phyloP scores from a whole-genome alignment of 1,140 invertebrate species.

The Hirudo medicinalis region DNA sequence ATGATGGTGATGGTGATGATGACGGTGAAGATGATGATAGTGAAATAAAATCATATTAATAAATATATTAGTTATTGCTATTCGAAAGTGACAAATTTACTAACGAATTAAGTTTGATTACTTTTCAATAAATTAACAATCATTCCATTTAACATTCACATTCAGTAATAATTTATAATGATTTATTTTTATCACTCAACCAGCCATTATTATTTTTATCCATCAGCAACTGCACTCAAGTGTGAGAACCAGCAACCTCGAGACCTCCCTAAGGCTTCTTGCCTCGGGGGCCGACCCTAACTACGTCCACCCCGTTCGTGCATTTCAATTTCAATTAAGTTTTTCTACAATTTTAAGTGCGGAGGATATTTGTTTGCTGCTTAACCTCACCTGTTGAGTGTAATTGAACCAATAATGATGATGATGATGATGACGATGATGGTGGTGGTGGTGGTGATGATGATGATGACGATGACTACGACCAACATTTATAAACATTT shows the following conservation, averaged over 20 bases:
- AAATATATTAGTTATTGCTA: no score
- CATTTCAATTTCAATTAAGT: no score
- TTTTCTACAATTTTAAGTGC: no score
- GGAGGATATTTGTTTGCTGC: no score
- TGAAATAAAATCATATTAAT: no score
- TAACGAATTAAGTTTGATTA: no score
- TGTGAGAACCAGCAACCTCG: constrained; percentile 79
- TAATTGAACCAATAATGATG: background rate
- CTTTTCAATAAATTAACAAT: background rate
- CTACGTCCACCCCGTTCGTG: constrained; percentile 73
- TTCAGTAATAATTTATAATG: constrained; percentile 1
- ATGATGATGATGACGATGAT: background rate
- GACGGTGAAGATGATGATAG: background rate
- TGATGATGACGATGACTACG: no score
- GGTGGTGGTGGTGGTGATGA: background rate
- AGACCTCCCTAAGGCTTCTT: constrained; percentile 70
- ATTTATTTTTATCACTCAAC: constrained; percentile 23
- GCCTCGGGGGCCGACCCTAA: constrained; percentile 91
- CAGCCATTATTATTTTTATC: constrained; percentile 27
- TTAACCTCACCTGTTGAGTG: no score
- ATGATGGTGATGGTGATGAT: background rate
- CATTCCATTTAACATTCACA: background rate
- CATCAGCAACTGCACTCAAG: constrained; percentile 78
- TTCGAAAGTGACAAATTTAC: no score
- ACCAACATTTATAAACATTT: no score